These are phyloP conservation scores for Priocnemis perturbator DNA, from an alignment of 2,888 invertebrate genomes.

Conservation along the genomic window DNA sequence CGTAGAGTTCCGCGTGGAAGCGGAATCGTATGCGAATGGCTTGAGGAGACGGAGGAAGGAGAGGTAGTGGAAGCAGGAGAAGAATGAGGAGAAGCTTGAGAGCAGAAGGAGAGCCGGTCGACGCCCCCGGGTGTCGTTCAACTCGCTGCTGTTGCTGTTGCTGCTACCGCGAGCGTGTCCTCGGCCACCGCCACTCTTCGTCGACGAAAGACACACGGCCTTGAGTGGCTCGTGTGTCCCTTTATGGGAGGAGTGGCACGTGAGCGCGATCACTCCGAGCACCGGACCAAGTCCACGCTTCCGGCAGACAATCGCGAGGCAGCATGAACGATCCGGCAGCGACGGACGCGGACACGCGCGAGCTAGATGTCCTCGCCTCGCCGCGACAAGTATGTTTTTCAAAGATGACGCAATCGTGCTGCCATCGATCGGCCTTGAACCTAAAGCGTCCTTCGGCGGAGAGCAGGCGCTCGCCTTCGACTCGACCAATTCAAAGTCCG, in stretches of 20 bases:
- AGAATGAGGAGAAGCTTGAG: neutral
- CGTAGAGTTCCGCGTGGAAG: neutral
- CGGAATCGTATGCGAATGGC: neutral
- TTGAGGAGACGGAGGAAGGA: neutral
- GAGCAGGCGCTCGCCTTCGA: too few relatives aligned
- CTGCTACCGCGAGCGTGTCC: conserved; percentile 24
- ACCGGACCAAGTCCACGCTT: conserved; percentile 56
- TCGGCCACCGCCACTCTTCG: conserved; percentile 47
- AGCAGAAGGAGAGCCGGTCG: conserved; percentile 63
- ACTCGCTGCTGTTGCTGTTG: conserved; percentile 51
- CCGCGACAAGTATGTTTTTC: conserved; percentile 10
- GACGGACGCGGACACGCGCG: too few relatives aligned
- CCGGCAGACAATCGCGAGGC: conserved; percentile 39
- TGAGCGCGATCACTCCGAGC: conserved; percentile 50
- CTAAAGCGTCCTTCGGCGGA: neutral
- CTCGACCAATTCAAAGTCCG: too few relatives aligned
- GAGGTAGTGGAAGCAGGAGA: neutral
- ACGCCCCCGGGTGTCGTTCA: conserved; percentile 74
- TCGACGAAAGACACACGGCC: conserved; percentile 43
- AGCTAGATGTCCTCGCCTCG: too few relatives aligned
- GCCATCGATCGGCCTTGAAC: conserved; percentile 29
- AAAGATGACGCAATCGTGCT: conserved; percentile 21
- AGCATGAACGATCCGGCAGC: too few relatives aligned
- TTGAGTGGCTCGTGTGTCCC: conserved; percentile 66
- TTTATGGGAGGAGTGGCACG: conserved; percentile 55